These are phyloP conservation scores for Dendrophyllia cribrosa DNA, from an alignment of 64 coral and sea anemone genomes.

Conservation along the genomic window DNA sequence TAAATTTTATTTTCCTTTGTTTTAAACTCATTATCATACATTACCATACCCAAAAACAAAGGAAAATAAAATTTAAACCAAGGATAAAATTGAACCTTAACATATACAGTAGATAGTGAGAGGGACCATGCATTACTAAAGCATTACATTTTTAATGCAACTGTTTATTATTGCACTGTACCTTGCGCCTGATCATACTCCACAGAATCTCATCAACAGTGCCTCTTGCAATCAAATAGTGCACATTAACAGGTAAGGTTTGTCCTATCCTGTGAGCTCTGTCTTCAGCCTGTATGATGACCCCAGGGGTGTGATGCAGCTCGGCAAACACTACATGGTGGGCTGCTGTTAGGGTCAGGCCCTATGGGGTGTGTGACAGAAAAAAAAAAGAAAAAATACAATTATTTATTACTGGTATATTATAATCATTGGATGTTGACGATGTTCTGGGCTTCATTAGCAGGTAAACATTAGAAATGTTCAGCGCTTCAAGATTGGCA, in stretches of 20 bases:
- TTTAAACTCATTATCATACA: no score
- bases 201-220: conserved; percentile 97
- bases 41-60: no score
- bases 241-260: conserved; percentile 84
- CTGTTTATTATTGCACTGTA: background rate
- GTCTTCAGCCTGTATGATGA: conserved; percentile 97
- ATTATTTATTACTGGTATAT: background rate
- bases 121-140: no score
- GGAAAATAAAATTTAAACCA: no score
- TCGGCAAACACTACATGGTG: conserved; percentile 96
- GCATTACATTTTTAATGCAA: no score
- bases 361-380: conserved; percentile 46
- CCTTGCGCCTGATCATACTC: conserved; percentile 89
- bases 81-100: no score
- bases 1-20: no score
- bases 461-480: no score
- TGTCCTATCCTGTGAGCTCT: conserved; percentile 97
- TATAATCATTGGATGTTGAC: background rate
- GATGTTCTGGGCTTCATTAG: no score
- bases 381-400: background rate
- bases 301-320: conserved; percentile 89
- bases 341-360: conserved; percentile 94
- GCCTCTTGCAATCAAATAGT: conserved; percentile 90
- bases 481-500: no score
- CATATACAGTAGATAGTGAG: no score